Evolutionary conservation across 2,797 vertebrate genomes (phyloP), one percentile per base, ranked within the genome.

Genomic region (Danio kyathit): DNA sequence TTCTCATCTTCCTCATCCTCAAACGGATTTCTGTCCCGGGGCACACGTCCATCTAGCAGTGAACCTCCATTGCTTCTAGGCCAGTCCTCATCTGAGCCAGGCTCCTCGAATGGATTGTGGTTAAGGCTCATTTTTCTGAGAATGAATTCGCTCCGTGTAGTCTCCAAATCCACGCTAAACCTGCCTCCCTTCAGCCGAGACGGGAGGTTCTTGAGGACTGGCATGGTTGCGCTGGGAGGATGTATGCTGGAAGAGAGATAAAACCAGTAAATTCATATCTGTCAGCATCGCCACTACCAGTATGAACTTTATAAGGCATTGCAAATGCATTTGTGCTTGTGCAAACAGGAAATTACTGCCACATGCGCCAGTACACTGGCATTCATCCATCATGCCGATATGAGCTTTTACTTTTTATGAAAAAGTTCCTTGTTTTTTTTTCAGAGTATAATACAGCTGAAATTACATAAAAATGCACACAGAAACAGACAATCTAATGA

Each of bases 1-100:
- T 95, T 95, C 83, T 95, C 94, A 3, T 93, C 94, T 83, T 95
- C 94, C 84, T 95, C 94, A 0, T 95, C 94, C 74, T 93, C 93
- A 0, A 95, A 95, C 0, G 94, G 94, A 87, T 94, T 95, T 13
- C 93, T 90, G 84, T 94, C 94, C 3, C 92, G 74, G 0, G 90
- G 91, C 0, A 80, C 84, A 0, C 86, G 87, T 0, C 92, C 93
- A 1, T 94, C 93, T 59, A 94, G 86, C 5, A 94, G 91, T 0
- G 92, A 94, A 85, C 88, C 71, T 76, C 89, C 86, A 4, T 91
- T 90, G 57, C 79, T 82, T 0, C 80, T 82, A 56, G 86, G 82
- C 21, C 90, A 86, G 19, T 88, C 79, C 63, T 84, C 67, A 56
- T 88, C 89, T 0, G 88, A 83, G 14, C 88, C 86, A 0, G 89